Conservation (phyloP, 2,113 vertebrate genomes). For the Panthera uncia region DNA sequence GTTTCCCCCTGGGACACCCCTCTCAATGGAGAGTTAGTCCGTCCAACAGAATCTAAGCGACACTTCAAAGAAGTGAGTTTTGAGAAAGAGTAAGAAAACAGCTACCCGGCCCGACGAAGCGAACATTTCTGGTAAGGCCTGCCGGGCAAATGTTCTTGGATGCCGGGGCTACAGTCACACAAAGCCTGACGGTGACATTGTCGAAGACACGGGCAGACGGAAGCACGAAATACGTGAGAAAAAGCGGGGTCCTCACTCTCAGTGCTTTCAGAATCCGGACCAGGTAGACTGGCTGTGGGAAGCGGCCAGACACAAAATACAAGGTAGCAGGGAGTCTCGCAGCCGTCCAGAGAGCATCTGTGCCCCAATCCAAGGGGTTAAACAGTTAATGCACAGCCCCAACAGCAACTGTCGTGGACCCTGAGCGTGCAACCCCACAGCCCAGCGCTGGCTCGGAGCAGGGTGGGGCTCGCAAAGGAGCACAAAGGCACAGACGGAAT, state of each 20-base stretch:
- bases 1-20: background rate
- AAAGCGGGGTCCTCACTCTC: background rate
- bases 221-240: background rate
- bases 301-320: accelerated
- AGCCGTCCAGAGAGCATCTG: too few species aligned
- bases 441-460: background rate
- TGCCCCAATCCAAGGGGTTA: background rate
- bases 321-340: background rate
- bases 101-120: too few species aligned
- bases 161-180: background rate
- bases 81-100: background rate
- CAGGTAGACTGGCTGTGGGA: background rate
- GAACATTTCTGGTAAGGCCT: background rate
- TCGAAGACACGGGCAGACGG: too few species aligned
- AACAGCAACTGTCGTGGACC: background rate
- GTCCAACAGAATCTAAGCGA: background rate
- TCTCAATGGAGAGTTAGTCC: background rate
- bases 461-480: background rate
- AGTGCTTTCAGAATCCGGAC: background rate
- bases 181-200: background rate
- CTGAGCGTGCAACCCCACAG: background rate
- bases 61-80: background rate
- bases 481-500: background rate
- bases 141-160: too few species aligned
- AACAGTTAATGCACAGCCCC: background rate